Conservation (phyloP, 2,113 vertebrate species). For the Hyperopisus bebe region DNA sequence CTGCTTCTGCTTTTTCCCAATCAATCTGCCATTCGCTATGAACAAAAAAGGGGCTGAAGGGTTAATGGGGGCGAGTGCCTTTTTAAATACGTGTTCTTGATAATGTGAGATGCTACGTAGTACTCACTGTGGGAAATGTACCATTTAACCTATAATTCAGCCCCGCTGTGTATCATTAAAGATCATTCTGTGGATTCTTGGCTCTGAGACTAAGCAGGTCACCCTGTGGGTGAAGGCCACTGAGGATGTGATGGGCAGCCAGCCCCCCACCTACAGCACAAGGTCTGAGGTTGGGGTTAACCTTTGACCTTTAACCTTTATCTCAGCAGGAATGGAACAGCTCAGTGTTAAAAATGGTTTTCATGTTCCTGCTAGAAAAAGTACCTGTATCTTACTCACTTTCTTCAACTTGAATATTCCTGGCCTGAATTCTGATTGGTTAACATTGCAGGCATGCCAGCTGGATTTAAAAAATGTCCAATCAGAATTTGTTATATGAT, state of each 20-base stretch:
- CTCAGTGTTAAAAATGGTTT: slow-evolving; percentile 1
- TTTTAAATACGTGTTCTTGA: not conserved
- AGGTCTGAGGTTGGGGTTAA: not conserved
- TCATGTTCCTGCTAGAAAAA: not conserved
- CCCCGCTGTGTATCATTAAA: not conserved
- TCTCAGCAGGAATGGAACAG: not conserved
- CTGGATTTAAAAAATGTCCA: not conserved
- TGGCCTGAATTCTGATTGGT: not conserved
- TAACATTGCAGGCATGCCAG: not conserved
- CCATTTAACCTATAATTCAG: not conserved
- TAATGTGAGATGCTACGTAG: not conserved
- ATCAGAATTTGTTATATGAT: not conserved
- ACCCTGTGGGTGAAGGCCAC: not conserved
- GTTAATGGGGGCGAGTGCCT: not conserved
- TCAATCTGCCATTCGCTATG: not conserved
- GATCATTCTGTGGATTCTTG: not conserved
- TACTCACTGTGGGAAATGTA: not conserved
- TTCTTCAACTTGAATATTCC: not conserved
- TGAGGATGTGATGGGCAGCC: not conserved
- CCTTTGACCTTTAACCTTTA: not conserved
- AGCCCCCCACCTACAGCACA: not conserved
- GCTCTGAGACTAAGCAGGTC: not conserved
- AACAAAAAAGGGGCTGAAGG: not conserved
- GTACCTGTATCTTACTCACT: not conserved
- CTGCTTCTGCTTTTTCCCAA: not conserved